These are phyloP conservation scores for Ispidina lecontei DNA, from an alignment of 2,797 vertebrate species.

Conservation along the genomic window DNA sequence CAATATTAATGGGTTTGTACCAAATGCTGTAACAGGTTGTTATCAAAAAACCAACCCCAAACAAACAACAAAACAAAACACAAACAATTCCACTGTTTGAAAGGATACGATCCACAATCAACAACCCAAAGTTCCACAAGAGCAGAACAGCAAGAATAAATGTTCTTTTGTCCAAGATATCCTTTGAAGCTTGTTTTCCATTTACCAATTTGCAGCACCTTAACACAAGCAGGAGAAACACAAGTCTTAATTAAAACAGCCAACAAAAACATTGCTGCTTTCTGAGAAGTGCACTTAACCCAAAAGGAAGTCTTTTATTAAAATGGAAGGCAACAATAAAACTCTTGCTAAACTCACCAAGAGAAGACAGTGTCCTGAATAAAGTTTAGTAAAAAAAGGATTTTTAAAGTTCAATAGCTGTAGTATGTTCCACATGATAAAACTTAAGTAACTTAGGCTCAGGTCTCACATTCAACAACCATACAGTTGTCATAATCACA, in stretches of 20 bases:
- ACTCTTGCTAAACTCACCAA: neutral
- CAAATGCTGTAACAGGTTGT: neutral
- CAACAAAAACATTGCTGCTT: neutral
- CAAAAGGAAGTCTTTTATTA: neutral
- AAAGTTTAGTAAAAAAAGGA: neutral
- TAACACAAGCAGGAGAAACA: constrained; percentile 26
- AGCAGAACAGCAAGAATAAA: constrained; percentile 90
- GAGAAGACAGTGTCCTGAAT: neutral
- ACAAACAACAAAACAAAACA: neutral
- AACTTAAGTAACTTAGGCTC: neutral
- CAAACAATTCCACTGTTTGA: neutral
- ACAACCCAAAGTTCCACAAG: constrained; percentile 93
- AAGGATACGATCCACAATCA: constrained; percentile 98
- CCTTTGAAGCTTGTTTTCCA: constrained; percentile 80
- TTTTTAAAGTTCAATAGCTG: neutral
- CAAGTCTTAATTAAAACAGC: neutral
- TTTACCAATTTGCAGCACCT: constrained; percentile 89
- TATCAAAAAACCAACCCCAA: neutral
- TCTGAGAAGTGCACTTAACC: neutral
- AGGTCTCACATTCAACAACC: neutral
- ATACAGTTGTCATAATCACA: neutral
- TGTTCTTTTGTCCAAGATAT: constrained; percentile 81
- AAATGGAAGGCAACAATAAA: neutral
- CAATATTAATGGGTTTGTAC: neutral
- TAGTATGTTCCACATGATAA: neutral